Evolutionary conservation across 2,888 invertebrate genomes (phyloP), one percentile per base, ranked within the genome.

Genomic region (Fissipunctia ypsillon): DNA sequence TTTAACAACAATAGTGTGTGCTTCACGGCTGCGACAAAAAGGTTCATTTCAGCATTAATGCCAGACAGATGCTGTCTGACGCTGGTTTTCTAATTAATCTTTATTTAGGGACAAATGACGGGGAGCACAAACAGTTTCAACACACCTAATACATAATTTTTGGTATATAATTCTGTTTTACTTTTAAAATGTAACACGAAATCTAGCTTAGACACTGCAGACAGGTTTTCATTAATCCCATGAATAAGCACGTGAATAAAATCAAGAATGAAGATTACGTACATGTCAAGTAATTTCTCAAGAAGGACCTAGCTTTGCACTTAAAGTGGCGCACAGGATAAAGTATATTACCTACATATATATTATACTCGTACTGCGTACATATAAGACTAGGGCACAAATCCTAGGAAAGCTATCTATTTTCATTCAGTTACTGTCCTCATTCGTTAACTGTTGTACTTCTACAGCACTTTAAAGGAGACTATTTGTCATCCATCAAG

Each of bases 361-460:
- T 7, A 12, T 14, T 28, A n/a, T 12, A 64, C 35, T 35, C 10
- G 25, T n/a, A n/a, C n/a, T n/a, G n/a, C n/a, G n/a, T 52, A 38
- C 7, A 59, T 35, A 28, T 41, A n/a, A 50, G 59, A 28, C 19
- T 57, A 66, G 56, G 31, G 1, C 38, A 50, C 25, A 1, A n/a
- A 19, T 56, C 14, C 16, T 43, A 57, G n/a, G 14, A 41, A 64
- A 80, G 10, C 19, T 31, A 9, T 52, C 14, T 16, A 73, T 73
- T 73, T 52, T 28, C 7, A 73, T 60, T 59, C 7, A 28, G 60
- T 38, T 66, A 12, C 48, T 61, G 50, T 65, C 43, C 31, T 31
- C 61, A 38, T 56, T 31, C 45, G 22, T 66, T 28, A 2, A 16
- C 5, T 38, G 65, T 4, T 74, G 66, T 50, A 66, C 43, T 80